phyloP scores from a whole-genome alignment of 2,113 vertebrate species.

The Morone chrysops region DNA sequence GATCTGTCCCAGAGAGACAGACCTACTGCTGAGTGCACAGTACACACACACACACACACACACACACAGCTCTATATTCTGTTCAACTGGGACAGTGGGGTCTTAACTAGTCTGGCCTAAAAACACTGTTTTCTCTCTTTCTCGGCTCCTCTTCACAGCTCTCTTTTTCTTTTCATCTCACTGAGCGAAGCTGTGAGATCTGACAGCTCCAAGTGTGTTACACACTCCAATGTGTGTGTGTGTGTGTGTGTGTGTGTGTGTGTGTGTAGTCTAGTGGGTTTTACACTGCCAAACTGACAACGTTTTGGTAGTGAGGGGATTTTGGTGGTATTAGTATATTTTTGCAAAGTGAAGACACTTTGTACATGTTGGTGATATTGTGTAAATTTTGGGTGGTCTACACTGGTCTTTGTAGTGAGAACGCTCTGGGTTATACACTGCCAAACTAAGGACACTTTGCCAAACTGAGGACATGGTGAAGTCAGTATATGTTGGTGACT shows the following conservation, averaged over 20 bases:
- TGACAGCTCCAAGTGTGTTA: constrained; percentile 3
- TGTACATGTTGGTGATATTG: too few species aligned
- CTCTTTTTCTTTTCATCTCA: constrained; percentile 6
- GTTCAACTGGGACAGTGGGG: constrained; percentile 58
- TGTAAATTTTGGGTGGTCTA: too few species aligned
- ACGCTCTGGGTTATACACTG: too few species aligned
- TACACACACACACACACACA: constrained; percentile 22
- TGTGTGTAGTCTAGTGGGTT: not conserved
- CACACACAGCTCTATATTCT: constrained; percentile 50
- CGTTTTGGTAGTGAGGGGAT: too few species aligned
- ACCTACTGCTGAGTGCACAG: constrained; percentile 37
- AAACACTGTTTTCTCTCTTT: constrained; percentile 47
- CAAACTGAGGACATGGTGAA: too few species aligned
- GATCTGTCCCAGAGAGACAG: constrained; percentile 62
- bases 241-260: not conserved
- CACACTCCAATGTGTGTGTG: not conserved
- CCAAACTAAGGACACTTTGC: too few species aligned
- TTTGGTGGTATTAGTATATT: too few species aligned
- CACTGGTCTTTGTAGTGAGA: too few species aligned
- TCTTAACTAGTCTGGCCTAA: constrained; percentile 62
- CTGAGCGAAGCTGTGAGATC: constrained; percentile 12
- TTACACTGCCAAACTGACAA: too few species aligned
- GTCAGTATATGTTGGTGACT: too few species aligned
- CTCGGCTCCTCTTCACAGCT: not conserved
- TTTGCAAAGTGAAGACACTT: too few species aligned